Percentiles rank a stretch among this genome's conserved stretches.
Evolutionary conservation across 2,113 vertebrate species (phyloP).

Genomic region (Hypomesus transpacificus): DNA sequence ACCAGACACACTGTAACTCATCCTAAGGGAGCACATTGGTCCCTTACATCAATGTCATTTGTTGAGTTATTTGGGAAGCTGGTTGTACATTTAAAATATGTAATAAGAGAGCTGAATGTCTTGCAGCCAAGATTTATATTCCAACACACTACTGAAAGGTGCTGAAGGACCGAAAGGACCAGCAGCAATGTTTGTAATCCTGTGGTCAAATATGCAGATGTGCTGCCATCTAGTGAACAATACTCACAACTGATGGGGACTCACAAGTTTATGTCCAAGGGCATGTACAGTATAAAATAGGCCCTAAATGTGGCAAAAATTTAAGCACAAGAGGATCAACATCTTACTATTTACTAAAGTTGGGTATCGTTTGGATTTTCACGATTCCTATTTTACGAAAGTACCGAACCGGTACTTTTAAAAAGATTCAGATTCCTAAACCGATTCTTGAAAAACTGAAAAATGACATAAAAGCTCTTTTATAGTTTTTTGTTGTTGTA

Average conservation of each 20-base stretch:
- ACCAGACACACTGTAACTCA: too few relatives aligned
- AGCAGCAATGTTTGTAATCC: constrained; percentile 44
- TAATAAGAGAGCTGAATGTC: neutral
- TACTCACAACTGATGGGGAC: neutral
- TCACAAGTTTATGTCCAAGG: neutral
- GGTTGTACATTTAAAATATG: too few relatives aligned
- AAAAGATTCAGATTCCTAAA: too few relatives aligned
- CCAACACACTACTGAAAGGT: constrained; percentile 52
- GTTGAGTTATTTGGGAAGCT: too few relatives aligned
- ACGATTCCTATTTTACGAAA: too few relatives aligned
- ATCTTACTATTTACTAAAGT: neutral
- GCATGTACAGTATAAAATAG: neutral
- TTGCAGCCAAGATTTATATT: constrained; percentile 24
- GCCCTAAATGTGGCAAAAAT: neutral
- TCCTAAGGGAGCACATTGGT: too few relatives aligned
- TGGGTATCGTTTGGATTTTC: too few relatives aligned
- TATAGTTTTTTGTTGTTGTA: too few relatives aligned
- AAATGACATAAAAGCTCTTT: too few relatives aligned
- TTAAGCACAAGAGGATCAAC: neutral
- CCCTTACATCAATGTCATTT: too few relatives aligned
- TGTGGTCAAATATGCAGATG: constrained; percentile 18
- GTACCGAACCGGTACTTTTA: too few relatives aligned
- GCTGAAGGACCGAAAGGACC: constrained; percentile 77
- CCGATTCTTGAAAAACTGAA: too few relatives aligned
- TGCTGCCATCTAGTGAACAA: constrained; percentile 71